phyloP scores from a whole-genome alignment of 2,888 invertebrate genomes.

The Melinaea menophilus region DNA sequence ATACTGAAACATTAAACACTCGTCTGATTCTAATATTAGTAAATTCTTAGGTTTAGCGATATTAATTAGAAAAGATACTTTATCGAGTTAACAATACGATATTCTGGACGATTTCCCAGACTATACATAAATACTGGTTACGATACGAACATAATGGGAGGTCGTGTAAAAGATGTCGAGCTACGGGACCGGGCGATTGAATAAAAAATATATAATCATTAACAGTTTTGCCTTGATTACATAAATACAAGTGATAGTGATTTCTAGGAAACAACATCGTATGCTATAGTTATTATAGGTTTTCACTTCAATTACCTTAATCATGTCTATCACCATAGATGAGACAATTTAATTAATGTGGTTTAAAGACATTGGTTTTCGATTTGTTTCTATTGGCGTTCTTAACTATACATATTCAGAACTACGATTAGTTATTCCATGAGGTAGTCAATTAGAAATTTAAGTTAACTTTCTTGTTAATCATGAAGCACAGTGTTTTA shows the following conservation, averaged over 20 bases:
- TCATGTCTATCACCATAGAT: no score
- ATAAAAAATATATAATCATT: constrained; percentile 6
- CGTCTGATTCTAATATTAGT: no score
- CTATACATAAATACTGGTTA: not conserved
- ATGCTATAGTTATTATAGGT: no score
- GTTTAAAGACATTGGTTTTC: no score
- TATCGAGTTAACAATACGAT: no score
- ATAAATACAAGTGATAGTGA: not conserved
- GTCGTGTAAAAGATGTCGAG: constrained; percentile 51
- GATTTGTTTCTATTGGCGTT: no score
- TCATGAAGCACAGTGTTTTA: not conserved
- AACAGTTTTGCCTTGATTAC: not conserved
- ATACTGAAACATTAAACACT: no score
- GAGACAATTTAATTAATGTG: no score
- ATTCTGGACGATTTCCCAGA: no score
- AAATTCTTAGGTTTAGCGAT: no score
- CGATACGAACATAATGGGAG: constrained; percentile 26
- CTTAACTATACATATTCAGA: not conserved
- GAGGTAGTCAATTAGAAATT: not conserved
- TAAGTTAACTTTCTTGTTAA: not conserved
- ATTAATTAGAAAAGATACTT: no score
- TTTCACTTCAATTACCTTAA: no score
- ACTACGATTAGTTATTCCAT: not conserved
- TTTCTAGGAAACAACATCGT: not conserved
- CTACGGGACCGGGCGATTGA: constrained; percentile 43